A percentile compares a stretch with the other conserved stretches of the same genome.
Conservation (phyloP, 1,140 invertebrate genomes). For the Drosophila leontia region DNA sequence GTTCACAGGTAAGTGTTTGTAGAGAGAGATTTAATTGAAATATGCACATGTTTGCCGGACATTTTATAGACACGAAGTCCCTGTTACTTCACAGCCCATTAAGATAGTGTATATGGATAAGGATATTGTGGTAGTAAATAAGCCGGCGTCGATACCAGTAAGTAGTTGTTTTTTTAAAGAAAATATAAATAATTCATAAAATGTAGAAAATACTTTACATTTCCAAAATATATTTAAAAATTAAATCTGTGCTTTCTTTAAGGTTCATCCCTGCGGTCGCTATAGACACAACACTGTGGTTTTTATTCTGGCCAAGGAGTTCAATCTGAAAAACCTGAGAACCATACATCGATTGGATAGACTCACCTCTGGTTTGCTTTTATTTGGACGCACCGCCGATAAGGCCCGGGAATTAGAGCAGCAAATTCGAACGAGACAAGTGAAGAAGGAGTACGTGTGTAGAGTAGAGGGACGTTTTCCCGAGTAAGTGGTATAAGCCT, state of each 20-base stretch:
- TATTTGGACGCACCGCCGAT: slow-evolving; percentile 96
- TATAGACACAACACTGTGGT: slow-evolving; percentile 98
- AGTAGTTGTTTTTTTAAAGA: slow-evolving; percentile 85
- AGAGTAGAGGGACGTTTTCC: slow-evolving; percentile 98
- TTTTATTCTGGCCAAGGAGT: slow-evolving; percentile 98
- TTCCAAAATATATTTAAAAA: no score
- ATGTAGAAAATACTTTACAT: no score
- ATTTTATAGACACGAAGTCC: slow-evolving; percentile 96
- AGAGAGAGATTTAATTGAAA: slow-evolving; percentile 16
- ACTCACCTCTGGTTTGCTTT: slow-evolving; percentile 96
- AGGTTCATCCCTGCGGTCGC: slow-evolving; percentile 98
- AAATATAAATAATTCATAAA: neutral
- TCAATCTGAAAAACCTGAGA: slow-evolving; percentile 96
- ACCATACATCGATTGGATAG: slow-evolving; percentile 97
- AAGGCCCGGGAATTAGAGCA: slow-evolving; percentile 97
- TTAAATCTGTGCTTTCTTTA: neutral
- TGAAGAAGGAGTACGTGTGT: slow-evolving; percentile 98
- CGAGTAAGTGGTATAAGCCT: slow-evolving; percentile 90
- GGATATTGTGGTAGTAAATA: slow-evolving; percentile 99
- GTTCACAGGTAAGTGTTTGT: slow-evolving; percentile 93
- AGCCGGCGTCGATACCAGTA: slow-evolving; percentile 99
- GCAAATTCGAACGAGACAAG: slow-evolving; percentile 95
- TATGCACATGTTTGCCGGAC: slow-evolving; percentile 26
- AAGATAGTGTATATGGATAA: slow-evolving; percentile 98
- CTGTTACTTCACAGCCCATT: slow-evolving; percentile 96